A percentile compares a stretch with the other conserved stretches of the same genome.
phyloP scores from a whole-genome alignment of 2,113 vertebrate species.

The Chaetorhynchus papuensis region DNA sequence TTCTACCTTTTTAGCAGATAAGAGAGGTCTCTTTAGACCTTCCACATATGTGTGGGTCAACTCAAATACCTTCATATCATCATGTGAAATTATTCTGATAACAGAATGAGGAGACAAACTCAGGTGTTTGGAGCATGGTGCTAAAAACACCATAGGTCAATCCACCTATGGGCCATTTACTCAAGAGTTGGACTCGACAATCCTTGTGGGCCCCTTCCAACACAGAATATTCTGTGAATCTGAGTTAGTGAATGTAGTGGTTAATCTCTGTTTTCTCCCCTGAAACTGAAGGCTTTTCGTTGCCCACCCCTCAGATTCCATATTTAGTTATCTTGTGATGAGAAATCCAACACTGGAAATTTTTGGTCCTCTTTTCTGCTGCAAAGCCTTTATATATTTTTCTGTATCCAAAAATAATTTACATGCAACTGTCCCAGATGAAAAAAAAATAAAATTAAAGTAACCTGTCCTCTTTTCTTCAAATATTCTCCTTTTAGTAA shows the following conservation, averaged over 20 bases:
- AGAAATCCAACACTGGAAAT: background rate
- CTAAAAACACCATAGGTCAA: background rate
- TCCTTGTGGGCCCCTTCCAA: background rate
- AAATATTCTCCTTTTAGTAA: background rate
- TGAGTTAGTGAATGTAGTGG: background rate
- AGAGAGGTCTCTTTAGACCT: background rate
- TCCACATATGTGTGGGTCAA: background rate
- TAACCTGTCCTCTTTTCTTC: background rate
- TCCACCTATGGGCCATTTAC: background rate
- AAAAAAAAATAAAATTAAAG: background rate
- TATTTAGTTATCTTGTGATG: background rate
- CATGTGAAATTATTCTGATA: background rate
- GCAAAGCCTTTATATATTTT: background rate
- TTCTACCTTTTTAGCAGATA: too few species aligned
- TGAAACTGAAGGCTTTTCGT: background rate
- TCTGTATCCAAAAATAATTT: background rate
- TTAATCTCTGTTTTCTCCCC: background rate
- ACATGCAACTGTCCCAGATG: background rate
- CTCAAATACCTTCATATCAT: background rate
- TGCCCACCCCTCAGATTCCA: background rate
- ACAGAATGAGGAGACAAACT: background rate
- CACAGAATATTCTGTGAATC: background rate
- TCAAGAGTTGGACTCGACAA: background rate
- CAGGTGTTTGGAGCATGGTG: background rate
- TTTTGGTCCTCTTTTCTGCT: background rate